phyloP scores from a whole-genome alignment of 2,888 invertebrate genomes.

The Macropis europaea region DNA sequence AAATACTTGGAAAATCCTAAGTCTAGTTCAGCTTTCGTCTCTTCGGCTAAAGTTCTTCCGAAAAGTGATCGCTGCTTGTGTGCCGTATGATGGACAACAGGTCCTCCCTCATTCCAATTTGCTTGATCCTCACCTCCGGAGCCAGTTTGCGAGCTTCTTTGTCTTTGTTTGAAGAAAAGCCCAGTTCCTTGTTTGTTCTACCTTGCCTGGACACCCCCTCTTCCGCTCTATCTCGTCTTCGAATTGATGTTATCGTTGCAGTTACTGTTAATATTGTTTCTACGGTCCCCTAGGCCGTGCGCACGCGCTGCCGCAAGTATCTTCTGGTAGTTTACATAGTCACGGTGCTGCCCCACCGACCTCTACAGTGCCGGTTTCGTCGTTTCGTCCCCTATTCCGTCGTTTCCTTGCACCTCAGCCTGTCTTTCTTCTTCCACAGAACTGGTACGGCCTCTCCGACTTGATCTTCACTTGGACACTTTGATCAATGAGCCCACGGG shows the following conservation, averaged over 20 bases:
- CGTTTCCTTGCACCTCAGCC: background rate
- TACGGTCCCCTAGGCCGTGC: constrained; percentile 36
- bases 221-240: background rate
- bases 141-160: constrained; percentile 81
- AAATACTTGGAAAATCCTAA: constrained; percentile 37
- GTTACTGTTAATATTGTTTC: background rate
- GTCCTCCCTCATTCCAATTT: constrained; percentile 89
- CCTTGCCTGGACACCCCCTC: background rate
- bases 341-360: constrained; percentile 47
- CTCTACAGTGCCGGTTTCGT: constrained; percentile 16
- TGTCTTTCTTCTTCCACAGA: background rate
- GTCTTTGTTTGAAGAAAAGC: constrained; percentile 35
- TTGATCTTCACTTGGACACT: background rate
- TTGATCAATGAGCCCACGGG: background rate
- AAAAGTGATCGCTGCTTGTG: constrained; percentile 89
- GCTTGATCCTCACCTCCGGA: constrained; percentile 83
- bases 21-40: constrained; percentile 14
- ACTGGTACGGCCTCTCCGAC: background rate
- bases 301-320: constrained; percentile 50
- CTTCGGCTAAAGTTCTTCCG: constrained; percentile 82
- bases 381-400: constrained; percentile 1
- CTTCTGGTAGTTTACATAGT: constrained; percentile 61
- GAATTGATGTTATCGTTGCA: background rate
- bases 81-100: constrained; percentile 88
- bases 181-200: constrained; percentile 17